phyloP scores from a whole-genome alignment of 2,888 invertebrate genomes.

The Sinohyriopsis cumingii region DNA sequence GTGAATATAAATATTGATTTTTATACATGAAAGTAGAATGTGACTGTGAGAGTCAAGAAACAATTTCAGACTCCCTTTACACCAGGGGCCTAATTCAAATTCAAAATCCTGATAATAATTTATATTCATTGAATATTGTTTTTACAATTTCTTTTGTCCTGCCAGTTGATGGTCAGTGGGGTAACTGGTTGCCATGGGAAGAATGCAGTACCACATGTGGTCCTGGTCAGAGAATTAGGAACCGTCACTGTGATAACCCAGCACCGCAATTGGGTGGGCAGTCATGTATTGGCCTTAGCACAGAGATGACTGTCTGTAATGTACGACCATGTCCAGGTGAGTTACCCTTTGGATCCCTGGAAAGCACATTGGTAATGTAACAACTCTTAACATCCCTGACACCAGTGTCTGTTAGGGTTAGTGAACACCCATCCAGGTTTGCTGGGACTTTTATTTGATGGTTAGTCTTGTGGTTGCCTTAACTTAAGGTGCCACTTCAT shows the following conservation, averaged over 20 bases:
- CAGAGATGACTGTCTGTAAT: constrained; percentile 58
- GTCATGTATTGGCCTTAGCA: constrained; percentile 56
- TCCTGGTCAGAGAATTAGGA: constrained; percentile 55
- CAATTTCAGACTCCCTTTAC: no score
- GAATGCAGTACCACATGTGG: constrained; percentile 68
- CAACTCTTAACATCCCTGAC: background rate
- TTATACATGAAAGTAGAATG: no score
- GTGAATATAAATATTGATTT: no score
- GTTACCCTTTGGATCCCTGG: background rate
- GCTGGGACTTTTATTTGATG: no score
- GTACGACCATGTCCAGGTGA: constrained; percentile 63
- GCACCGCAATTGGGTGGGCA: constrained; percentile 64
- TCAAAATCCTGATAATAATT: background rate
- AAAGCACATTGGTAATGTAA: no score
- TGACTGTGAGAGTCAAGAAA: no score
- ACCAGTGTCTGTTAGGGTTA: no score
- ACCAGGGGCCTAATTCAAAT: background rate
- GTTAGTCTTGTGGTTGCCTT: no score
- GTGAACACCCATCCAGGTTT: no score
- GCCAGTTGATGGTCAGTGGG: constrained; percentile 69
- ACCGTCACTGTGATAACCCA: constrained; percentile 67
- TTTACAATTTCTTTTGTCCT: constrained; percentile 5
- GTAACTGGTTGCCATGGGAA: constrained; percentile 67
- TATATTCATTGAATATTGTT: background rate
- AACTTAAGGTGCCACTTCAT: no score